These are phyloP conservation scores for Virgularia gustaviana DNA, from an alignment of 92 coral and sea anemone species.

Conservation along the genomic window DNA sequence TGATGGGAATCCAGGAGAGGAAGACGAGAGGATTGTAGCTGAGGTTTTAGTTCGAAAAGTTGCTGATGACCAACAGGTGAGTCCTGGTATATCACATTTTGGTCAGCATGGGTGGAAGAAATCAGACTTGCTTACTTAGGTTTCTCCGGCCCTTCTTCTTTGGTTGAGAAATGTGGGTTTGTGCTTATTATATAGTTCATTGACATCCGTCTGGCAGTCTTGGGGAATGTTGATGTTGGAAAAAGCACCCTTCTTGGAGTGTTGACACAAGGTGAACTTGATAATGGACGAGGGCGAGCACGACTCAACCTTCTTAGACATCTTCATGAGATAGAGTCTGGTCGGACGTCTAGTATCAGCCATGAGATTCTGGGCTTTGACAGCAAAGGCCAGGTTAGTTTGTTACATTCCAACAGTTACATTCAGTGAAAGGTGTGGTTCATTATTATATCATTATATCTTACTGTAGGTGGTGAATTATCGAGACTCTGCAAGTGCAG, in stretches of 20 bases:
- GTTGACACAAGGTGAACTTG: constrained; percentile 87
- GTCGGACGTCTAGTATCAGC: constrained; percentile 95
- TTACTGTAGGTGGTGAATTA: constrained; percentile 75
- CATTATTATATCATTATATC: too few species aligned
- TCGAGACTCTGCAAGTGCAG: constrained; percentile 91
- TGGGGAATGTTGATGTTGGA: constrained; percentile 97
- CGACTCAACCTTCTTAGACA: constrained; percentile 88
- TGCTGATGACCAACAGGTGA: constrained; percentile 94
- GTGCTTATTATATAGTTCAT: constrained; percentile 73
- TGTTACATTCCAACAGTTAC: not conserved
- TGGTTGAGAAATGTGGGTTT: not conserved
- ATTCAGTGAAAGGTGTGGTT: too few species aligned
- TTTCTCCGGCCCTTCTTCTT: too few species aligned
- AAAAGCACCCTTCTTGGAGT: constrained; percentile 93
- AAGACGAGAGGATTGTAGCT: constrained; percentile 57
- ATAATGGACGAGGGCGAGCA: constrained; percentile 97
- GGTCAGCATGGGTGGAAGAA: too few species aligned
- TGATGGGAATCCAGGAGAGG: constrained; percentile 21
- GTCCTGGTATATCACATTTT: too few species aligned
- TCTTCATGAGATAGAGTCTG: constrained; percentile 93
- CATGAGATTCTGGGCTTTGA: constrained; percentile 94
- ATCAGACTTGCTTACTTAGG: too few species aligned
- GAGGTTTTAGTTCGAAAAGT: constrained; percentile 88
- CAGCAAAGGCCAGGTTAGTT: constrained; percentile 87
- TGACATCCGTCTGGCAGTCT: constrained; percentile 91